Conservation (phyloP, 2,888 invertebrate species). For the Meloe dianella region DNA sequence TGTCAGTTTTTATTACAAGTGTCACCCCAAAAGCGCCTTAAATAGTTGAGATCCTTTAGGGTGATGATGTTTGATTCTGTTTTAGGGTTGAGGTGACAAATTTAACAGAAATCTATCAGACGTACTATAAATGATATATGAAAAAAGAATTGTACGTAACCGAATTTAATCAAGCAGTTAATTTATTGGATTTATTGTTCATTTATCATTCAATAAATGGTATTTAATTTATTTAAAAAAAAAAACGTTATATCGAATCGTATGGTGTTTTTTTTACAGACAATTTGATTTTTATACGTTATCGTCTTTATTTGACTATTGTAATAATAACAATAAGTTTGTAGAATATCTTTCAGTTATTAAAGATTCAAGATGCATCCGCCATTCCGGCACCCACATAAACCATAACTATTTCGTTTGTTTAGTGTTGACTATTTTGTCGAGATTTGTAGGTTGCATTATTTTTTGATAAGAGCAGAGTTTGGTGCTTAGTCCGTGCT, state of each 20-base stretch:
- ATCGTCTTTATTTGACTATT: slow-evolving; percentile 16
- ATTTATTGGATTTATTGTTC: slow-evolving; percentile 31
- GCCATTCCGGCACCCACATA: slow-evolving; percentile 56
- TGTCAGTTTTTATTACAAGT: slow-evolving; percentile 57
- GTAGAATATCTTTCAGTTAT: slow-evolving; percentile 30
- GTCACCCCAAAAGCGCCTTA: slow-evolving; percentile 52
- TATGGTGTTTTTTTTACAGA: slow-evolving; percentile 22
- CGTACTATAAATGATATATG: slow-evolving; percentile 45
- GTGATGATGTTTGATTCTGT: slow-evolving; percentile 53
- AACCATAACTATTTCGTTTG: slow-evolving; percentile 49
- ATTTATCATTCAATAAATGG: slow-evolving; percentile 13
- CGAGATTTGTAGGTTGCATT: slow-evolving; percentile 38
- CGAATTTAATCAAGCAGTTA: slow-evolving; percentile 39
- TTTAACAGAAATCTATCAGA: slow-evolving; percentile 51
- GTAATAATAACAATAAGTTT: slow-evolving; percentile 28
- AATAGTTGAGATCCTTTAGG: slow-evolving; percentile 50
- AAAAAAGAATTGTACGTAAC: slow-evolving; percentile 43
- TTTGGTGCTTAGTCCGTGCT: slow-evolving; percentile 43
- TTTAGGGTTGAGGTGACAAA: slow-evolving; percentile 55
- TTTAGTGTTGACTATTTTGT: slow-evolving; percentile 19
- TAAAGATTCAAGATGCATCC: slow-evolving; percentile 48
- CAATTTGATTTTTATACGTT: slow-evolving; percentile 28
- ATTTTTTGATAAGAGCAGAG: slow-evolving; percentile 54
- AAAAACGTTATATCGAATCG: slow-evolving; percentile 15
- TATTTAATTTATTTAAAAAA: slow-evolving; percentile 24